A percentile compares a stretch with the other conserved stretches of the same genome.
phyloP scores from a whole-genome alignment of 2,797 vertebrate species.

The Acrossocheilus wenchowensis region DNA sequence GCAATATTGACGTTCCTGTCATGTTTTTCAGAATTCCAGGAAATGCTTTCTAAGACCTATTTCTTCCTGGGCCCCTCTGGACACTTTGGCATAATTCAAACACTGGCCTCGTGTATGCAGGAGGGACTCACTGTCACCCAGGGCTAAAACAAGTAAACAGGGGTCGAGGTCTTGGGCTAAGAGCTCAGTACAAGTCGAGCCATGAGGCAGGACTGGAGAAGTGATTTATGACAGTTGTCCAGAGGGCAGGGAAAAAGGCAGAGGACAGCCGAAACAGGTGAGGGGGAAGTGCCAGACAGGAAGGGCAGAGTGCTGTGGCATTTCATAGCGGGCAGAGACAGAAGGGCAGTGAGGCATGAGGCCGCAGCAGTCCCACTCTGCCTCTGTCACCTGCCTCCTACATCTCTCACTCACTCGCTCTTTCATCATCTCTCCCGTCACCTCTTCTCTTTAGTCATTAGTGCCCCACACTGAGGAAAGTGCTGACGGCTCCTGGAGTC shows the following conservation, averaged over 20 bases:
- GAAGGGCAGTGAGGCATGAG: slow-evolving; percentile 46
- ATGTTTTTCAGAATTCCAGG: neutral
- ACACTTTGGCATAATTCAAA: neutral
- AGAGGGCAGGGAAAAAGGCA: slow-evolving; percentile 43
- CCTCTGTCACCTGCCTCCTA: neutral
- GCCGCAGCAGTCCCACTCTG: slow-evolving; percentile 28
- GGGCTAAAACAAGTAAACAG: slow-evolving; percentile 33
- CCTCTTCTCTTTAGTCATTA: slow-evolving; percentile 36
- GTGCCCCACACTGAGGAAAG: slow-evolving; percentile 25
- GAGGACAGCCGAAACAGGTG: slow-evolving; percentile 47
- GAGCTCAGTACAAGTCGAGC: slow-evolving; percentile 34
- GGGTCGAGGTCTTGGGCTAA: slow-evolving; percentile 31
- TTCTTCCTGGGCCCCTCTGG: neutral
- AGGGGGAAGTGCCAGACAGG: slow-evolving; percentile 48
- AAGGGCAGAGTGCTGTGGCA: slow-evolving; percentile 47
- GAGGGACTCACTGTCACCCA: slow-evolving; percentile 20
- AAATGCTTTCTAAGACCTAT: neutral
- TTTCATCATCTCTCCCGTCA: slow-evolving; percentile 22
- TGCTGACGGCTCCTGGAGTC: neutral
- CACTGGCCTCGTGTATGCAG: neutral
- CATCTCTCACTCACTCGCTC: slow-evolving; percentile 9
- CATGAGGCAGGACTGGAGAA: slow-evolving; percentile 11
- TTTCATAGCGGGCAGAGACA: slow-evolving; percentile 45
- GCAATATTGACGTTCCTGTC: neutral
- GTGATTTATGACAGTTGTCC: slow-evolving; percentile 48